A percentile compares a stretch with the other conserved stretches of the same genome.
Evolutionary conservation across 2,113 vertebrate genomes (phyloP).

Genomic region (Piaya cayana): DNA sequence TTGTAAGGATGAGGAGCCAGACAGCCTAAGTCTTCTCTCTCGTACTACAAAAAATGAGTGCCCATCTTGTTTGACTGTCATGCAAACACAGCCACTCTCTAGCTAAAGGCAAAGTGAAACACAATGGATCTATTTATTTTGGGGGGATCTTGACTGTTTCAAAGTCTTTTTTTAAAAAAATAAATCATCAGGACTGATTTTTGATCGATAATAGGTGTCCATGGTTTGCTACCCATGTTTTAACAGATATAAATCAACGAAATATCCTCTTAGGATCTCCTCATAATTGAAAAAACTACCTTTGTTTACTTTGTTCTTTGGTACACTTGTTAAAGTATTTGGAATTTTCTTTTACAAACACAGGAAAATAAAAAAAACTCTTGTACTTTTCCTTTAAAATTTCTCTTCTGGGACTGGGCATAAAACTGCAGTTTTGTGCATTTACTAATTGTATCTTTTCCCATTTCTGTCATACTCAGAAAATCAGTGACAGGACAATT

Average conservation of each 20-base stretch:
- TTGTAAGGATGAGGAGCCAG: neutral
- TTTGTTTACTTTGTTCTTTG: neutral
- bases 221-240: neutral
- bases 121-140: neutral
- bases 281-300: neutral
- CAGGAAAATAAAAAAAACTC: neutral
- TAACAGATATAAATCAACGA: neutral
- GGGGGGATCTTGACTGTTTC: neutral
- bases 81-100: neutral
- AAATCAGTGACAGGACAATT: neutral
- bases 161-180: too few relatives aligned
- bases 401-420: neutral
- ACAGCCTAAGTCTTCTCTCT: neutral
- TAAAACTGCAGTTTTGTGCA: neutral
- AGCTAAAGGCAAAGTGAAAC: neutral
- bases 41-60: neutral
- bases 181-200: neutral
- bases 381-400: neutral
- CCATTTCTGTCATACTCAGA: neutral
- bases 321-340: neutral
- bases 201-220: neutral
- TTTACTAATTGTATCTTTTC: neutral
- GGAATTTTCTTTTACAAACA: neutral
- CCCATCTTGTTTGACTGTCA: neutral
- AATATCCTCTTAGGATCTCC: neutral